These are phyloP conservation scores for Myioborus melanocephalus DNA, from an alignment of 2,797 vertebrate species.

Conservation along the genomic window DNA sequence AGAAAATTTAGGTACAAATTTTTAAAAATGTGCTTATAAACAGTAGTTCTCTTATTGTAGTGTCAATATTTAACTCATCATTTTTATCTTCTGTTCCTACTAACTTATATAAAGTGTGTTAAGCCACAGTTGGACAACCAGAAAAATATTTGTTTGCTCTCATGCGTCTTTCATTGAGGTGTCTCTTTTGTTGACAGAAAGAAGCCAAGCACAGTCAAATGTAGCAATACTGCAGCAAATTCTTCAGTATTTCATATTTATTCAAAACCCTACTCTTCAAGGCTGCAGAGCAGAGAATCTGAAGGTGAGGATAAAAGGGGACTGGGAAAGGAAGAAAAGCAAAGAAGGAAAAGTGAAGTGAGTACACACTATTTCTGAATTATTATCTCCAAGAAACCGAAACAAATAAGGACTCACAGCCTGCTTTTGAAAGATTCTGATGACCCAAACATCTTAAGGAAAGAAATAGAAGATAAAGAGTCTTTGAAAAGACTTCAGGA, in stretches of 20 bases:
- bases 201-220: background rate
- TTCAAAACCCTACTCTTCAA: background rate
- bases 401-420: background rate
- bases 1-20: background rate
- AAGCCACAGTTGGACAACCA: background rate
- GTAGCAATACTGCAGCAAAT: background rate
- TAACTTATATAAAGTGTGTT: background rate
- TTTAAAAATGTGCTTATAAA: background rate
- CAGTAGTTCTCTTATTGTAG: background rate
- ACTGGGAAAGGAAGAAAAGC: background rate
- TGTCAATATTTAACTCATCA: background rate
- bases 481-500: background rate
- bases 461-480: background rate
- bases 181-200: slow-evolving; percentile 4
- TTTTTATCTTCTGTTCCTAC: background rate
- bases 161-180: slow-evolving; percentile 6
- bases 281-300: background rate
- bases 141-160: slow-evolving; percentile 16
- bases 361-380: background rate
- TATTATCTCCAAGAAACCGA: background rate
- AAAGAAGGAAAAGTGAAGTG: background rate
- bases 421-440: background rate
- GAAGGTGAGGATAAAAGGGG: background rate
- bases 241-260: background rate
- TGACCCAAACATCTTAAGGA: background rate